A percentile compares a stretch with the other conserved stretches of the same genome.
Conservation (phyloP, 2,113 vertebrate genomes). For the Eurypyga helias region DNA sequence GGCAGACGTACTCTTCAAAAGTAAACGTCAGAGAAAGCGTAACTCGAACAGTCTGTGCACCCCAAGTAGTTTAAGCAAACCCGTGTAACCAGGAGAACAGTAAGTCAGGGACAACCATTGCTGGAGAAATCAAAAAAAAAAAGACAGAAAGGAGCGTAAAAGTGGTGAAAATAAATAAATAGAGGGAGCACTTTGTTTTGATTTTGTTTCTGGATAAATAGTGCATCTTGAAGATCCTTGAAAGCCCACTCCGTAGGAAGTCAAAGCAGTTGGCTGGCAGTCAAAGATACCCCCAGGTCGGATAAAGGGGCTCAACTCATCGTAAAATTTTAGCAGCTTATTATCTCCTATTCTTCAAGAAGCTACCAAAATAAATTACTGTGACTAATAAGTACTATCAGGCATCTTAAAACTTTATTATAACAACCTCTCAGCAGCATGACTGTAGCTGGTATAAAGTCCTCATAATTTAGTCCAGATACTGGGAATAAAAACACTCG, state of each 20-base stretch:
- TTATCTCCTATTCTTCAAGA: background rate
- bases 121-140: background rate
- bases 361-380: background rate
- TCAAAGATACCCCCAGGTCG: rapidly evolving
- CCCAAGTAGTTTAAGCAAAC: background rate
- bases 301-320: background rate
- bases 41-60: background rate
- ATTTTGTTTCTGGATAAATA: background rate
- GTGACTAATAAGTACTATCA: background rate
- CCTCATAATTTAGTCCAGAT: background rate
- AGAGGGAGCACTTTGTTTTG: background rate
- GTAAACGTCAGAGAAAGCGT: too few species aligned
- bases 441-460: background rate
- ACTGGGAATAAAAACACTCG: background rate
- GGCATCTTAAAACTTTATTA: background rate
- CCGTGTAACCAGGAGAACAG: background rate
- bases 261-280: background rate
- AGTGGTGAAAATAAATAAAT: background rate
- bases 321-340: background rate
- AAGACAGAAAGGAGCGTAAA: background rate
- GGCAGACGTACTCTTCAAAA: background rate
- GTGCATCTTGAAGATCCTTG: background rate
- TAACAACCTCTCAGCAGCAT: background rate
- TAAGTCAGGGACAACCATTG: background rate
- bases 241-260: rapidly evolving